Evolutionary conservation across 2,888 invertebrate genomes (phyloP).

Genomic region (Cremastinae sp.): DNA sequence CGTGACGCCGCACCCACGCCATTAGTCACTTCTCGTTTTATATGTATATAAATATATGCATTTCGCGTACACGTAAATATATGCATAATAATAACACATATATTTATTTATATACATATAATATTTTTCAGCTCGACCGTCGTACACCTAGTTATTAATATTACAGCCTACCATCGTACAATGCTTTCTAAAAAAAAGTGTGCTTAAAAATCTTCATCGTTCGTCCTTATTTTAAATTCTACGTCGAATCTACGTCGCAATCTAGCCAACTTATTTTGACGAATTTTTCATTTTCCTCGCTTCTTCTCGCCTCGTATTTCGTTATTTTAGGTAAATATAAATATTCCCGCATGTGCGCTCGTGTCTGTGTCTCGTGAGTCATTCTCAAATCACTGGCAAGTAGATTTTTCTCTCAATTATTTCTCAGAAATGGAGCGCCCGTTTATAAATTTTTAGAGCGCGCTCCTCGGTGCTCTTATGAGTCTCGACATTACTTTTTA

Average conservation of each 20-base stretch:
- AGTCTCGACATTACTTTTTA: neutral
- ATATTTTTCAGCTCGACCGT: conserved; percentile 64
- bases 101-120: conserved; percentile 11
- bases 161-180: conserved; percentile 69
- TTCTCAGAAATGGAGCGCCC: conserved; percentile 51
- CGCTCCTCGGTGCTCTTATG: conserved; percentile 58
- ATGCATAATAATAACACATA: conserved; percentile 2
- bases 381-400: conserved; percentile 79
- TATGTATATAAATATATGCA: conserved; percentile 26
- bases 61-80: neutral
- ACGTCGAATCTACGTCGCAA: conserved; percentile 64
- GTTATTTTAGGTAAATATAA: conserved; percentile 16
- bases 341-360: conserved; percentile 14
- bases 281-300: conserved; percentile 20
- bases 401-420: conserved; percentile 65
- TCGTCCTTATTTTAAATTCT: conserved; percentile 42
- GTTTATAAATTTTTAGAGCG: conserved; percentile 57
- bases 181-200: conserved; percentile 65
- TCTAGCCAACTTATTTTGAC: conserved; percentile 40
- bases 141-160: conserved; percentile 66
- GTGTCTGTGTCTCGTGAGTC: conserved; percentile 60
- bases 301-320: neutral
- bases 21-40: conserved; percentile 41
- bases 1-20: conserved; percentile 41
- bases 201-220: neutral